Base-by-base conservation (phyloP, 2,888 invertebrate species). In the Oscheius sp. region DNA sequence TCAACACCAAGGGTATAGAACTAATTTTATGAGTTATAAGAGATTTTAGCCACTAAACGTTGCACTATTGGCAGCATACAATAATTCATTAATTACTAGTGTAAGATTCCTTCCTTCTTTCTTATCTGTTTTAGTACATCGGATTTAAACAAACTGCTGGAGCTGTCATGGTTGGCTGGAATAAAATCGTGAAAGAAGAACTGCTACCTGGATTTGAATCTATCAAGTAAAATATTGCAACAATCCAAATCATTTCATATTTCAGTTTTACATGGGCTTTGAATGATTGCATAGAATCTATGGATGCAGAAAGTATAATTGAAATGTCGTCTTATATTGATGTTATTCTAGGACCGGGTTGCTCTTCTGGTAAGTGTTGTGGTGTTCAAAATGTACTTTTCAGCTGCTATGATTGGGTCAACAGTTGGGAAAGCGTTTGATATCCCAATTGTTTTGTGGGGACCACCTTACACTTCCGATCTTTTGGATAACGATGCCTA, bases 291-390 rank as follows among this genome's bases (percentile, higher is more conserved):
- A 37, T 64, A 6, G 77, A 76, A 45, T 66, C 73, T 8, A 27
- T 50, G 17, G 69, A 73, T 10, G 68, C 72, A 6, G 73, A 74
- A 8, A 61, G 71, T 0, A 58, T 79, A 1, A 70, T 78, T 25
- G 71, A 78, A 31, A 65, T 65, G 5, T 63, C 74, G n/a, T 20
- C n/a, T 2, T 29, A 71, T 10, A 71, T 70, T 10, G 72, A 79
- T 34, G 75, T 79, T 3, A 67, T 79, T 4, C 34, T 79, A 3
- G 79, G 79, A 46, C 79, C 79, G 8, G 69, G 76, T 1, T 79
- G 79, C 52, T 67, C 72, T 31, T 23, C 71, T 65, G 71, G 79
- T 79, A 63, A 52, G 65, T 45, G 46, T 8, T n/a, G 25, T 20
- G n/a, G n/a, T n/a, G n/a, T n/a, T n/a, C n/a, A n/a, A n/a, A n/a